phyloP scores from a whole-genome alignment of 1,140 invertebrate genomes.

The Megathymus violae region DNA sequence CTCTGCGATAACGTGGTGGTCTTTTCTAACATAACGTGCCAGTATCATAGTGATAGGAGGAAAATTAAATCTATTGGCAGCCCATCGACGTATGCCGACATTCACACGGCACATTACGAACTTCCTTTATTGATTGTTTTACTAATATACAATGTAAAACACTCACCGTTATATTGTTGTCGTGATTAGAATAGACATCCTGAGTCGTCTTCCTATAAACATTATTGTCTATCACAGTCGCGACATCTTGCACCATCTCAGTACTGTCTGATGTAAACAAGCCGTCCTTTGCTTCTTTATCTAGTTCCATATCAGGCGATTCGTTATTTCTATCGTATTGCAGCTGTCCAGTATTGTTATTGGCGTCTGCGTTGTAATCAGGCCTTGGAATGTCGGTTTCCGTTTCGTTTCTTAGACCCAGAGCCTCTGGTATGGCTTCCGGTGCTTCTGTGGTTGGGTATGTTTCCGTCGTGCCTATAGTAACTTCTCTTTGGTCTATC shows the following conservation, averaged over 20 bases:
- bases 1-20: too few species aligned
- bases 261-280: slow-evolving; percentile 37
- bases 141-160: slow-evolving; percentile 28
- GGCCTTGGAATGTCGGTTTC: neutral
- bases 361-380: too few species aligned
- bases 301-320: slow-evolving; percentile 4
- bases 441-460: slow-evolving; percentile 8
- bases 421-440: slow-evolving; percentile 21
- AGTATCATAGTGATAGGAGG: slow-evolving; percentile 1
- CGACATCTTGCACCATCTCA: slow-evolving; percentile 34
- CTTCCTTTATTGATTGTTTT: slow-evolving; percentile 18
- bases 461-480: slow-evolving; percentile 6
- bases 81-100: slow-evolving; percentile 10
- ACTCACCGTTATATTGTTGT: slow-evolving; percentile 40
- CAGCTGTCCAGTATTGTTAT: too few species aligned
- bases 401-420: slow-evolving; percentile 20
- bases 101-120: slow-evolving; percentile 15
- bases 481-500: slow-evolving; percentile 25
- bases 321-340: slow-evolving; percentile 1
- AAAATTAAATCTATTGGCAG: slow-evolving; percentile 4
- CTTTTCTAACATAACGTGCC: too few species aligned
- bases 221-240: slow-evolving; percentile 47
- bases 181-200: slow-evolving; percentile 44
- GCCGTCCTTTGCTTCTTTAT: slow-evolving; percentile 10
- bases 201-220: slow-evolving; percentile 43